Base-by-base conservation (phyloP, 2,888 invertebrate genomes). In the Temnothorax unifasciatus region DNA sequence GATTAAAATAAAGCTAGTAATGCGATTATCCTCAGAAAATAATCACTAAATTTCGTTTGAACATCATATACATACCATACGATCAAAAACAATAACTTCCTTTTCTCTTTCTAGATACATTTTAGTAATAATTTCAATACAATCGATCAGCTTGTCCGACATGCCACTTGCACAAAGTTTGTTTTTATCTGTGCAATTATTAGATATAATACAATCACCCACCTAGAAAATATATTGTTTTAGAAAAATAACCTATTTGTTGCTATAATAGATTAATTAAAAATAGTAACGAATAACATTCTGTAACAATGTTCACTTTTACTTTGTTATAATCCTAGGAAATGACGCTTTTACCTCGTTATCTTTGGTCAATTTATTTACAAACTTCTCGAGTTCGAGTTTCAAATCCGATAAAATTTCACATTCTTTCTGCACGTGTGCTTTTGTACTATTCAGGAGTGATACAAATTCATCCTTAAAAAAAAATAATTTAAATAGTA, bases 381-480 rank as follows among this genome's bases (percentile, higher is more conserved):
- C 54, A 82, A 92, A 84, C 83, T 89, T 91, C 18, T 91, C 89
- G 63, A 93, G 83, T 81, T 92, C 92, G 21, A 74, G 69, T 84
- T 92, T 93, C 63, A 93, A 87, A 52, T 90, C 87, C 15, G 50
- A 71, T 73, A 94, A 87, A 57, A 84, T 88, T 66, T 92, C 88
- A 52, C 90, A 90, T 64, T 93, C 92, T 66, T 90, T 91, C 84
- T 92, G 92, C 89, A 91, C 89, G 44, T 91, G 89, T 44, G 87
- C 81, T 81, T 91, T 91, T 52, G 92, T 90, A 68, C 90, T 92
- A 25, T 79, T 88, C 38, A 93, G 86, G 66, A 88, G 91, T 47
- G 84, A 85, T 74, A 89, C 54, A 74, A 92, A 63, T 83, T 92
- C 85, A 75, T 89, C 87, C 92, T 92, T 92, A 64, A 61, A 91